Base-by-base conservation (phyloP, 2,797 vertebrate species). In the Periophthalmus magnuspinnatus region DNA sequence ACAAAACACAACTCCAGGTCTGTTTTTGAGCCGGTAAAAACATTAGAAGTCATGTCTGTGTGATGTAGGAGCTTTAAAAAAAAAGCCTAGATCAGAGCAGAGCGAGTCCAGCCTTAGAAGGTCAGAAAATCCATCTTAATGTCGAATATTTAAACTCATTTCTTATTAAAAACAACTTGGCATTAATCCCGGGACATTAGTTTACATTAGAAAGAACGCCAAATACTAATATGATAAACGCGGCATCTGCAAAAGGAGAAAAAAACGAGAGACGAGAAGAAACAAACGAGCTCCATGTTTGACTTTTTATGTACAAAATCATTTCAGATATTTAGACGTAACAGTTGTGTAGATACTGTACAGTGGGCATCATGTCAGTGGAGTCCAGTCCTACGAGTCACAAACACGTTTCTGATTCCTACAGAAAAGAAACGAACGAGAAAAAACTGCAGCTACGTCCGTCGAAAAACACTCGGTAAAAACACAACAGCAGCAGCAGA, bases 221-320 rank as follows among this genome's bases (percentile, higher is more conserved):
- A 48, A 48, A 48, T 5, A 19, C 3, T 17, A 28, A 28, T 5
- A 24, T 57, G 24, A 57, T 13, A 22, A 21, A 54, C 22, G n/a
- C 57, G 55, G 5, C 13, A 4, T n/a, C 33, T 62, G n/a, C 36
- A 14, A 36, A 22, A 9, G 22, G 61, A 34, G 6, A 67, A 69
- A 67, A 69, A 45, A 14, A 13, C 28, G 28, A 41, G 2, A 41
- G 41, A 14, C 32, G 47, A 2, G 68, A 62, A 34, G 75, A 68
- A 72, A 0, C 0, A 7, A 21, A 67, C 68, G 32, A 80, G 7
- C 54, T 2, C 2, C 0, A 32, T n/a, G 11, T 65, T 64, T 82
- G 14, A 58, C 55, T 84, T 72, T 88, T 86, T 88, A 88, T 86
- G 71, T 82, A 88, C 77, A 87, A 84, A 86, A 85, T 74, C 76